Evolutionary conservation across 2,888 invertebrate species (phyloP), one percentile per base, ranked within the genome.

Genomic region (Leptinotarsa rubiginosa): DNA sequence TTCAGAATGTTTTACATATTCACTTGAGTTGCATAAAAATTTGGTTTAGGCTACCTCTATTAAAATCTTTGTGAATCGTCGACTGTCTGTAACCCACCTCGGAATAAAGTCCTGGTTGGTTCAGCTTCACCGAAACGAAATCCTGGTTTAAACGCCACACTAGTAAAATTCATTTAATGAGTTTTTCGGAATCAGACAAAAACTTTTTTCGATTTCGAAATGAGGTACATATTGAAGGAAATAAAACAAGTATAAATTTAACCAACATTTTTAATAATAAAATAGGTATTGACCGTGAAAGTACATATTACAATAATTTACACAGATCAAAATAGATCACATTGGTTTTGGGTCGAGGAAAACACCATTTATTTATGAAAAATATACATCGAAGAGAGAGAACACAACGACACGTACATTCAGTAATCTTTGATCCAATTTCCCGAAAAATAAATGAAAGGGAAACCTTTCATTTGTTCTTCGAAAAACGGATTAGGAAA

Each of bases 211-310:
- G 41, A 10, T 0, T 41, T 41, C 10, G 41, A 10, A 41, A 10
- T 1, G 3, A 65, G n/a, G 41, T 13, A 49, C 16, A 16, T 4
- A 20, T 25, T 41, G 22, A 10, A 4, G 20, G 4, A 65, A 75
- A 72, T 62, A 20, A 72, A 75, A 72, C 22, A 41, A 50, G 3
- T 68, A 20, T 47, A 41, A 67, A 85, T 85, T 83, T 83, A 86
- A 87, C 86, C 85, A 87, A 86, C 84, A 86, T 85, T 83, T 82
- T 87, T 87, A 87, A 87, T 87, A 86, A 87, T 87, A 87, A 87
- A 87, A 87, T 87, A 87, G 85, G 84, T 86, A 86, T 87, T 86
- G 87, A 88, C 88, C 62, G 87, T 87, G 84, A 83, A 85, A 86
- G 84, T 87, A 87, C 87, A 87, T 84, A 72, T 79, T 79, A 79